Percentiles rank a stretch among this genome's conserved stretches.
Conservation (phyloP, 2,888 invertebrate species). For the Stratiomys singularior region DNA sequence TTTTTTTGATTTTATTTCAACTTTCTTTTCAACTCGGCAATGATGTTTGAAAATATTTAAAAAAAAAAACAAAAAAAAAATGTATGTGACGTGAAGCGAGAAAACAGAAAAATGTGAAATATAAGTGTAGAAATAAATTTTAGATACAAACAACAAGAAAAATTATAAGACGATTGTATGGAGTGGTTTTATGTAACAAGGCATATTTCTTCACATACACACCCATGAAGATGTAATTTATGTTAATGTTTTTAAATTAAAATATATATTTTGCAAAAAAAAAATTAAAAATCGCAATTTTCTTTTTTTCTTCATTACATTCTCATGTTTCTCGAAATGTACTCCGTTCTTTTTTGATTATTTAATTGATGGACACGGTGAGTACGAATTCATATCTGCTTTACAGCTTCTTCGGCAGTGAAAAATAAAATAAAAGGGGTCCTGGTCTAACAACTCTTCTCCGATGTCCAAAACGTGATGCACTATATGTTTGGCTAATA, state of each 20-base stretch:
- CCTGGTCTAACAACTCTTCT: too few species aligned
- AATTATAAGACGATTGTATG: background rate
- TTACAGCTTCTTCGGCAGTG: too few species aligned
- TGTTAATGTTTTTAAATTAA: slow-evolving; percentile 17
- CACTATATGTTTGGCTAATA: too few species aligned
- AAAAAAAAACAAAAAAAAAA: background rate
- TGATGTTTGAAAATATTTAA: background rate
- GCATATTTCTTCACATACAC: background rate
- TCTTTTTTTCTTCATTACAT: too few species aligned
- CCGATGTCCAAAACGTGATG: too few species aligned
- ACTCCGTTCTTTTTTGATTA: too few species aligned
- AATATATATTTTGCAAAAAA: slow-evolving; percentile 15
- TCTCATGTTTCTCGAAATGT: too few species aligned
- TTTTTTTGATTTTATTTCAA: too few species aligned
- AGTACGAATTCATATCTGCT: too few species aligned
- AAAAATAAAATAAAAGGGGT: too few species aligned
- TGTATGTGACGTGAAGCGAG: background rate
- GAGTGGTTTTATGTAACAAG: background rate
- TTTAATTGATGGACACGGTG: too few species aligned
- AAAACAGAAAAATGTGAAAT: background rate
- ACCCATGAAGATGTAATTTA: background rate
- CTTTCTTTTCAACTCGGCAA: background rate
- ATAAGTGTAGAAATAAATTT: background rate
- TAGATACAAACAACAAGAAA: background rate
- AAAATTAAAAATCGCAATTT: too few species aligned